phyloP scores from a whole-genome alignment of 2,113 vertebrate genomes.

The Eurypyga helias region DNA sequence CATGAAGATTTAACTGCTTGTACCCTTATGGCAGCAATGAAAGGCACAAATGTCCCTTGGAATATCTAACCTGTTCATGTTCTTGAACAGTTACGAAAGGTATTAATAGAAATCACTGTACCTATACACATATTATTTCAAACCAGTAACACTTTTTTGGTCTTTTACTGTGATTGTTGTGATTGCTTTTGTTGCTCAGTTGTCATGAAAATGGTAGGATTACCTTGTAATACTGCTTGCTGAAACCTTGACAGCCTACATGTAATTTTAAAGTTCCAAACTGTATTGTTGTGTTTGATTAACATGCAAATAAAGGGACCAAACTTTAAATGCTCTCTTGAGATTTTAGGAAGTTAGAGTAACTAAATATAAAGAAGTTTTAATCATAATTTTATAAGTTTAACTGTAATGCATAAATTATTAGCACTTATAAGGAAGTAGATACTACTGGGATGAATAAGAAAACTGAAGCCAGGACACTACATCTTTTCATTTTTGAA shows the following conservation, averaged over 20 bases:
- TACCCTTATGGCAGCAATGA: background rate
- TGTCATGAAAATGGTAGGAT: background rate
- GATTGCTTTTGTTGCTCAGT: background rate
- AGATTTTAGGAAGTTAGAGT: background rate
- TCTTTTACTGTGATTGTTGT: background rate
- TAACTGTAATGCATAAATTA: background rate
- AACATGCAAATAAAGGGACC: background rate
- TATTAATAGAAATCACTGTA: background rate
- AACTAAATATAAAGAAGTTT: background rate
- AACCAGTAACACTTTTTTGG: background rate
- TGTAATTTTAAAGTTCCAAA: background rate
- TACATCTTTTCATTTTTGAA: background rate
- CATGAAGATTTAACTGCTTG: background rate
- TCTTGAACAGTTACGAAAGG: background rate
- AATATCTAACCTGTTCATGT: background rate
- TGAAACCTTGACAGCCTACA: background rate
- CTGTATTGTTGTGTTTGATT: background rate
- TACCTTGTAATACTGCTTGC: background rate
- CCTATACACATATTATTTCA: background rate
- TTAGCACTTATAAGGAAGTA: background rate
- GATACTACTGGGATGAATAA: background rate
- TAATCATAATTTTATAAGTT: background rate
- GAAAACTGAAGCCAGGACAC: background rate
- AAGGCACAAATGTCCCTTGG: background rate
- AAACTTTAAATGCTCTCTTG: background rate